Evolutionary conservation across 2,888 invertebrate species (phyloP).

Genomic region (Drosophila mettleri): DNA sequence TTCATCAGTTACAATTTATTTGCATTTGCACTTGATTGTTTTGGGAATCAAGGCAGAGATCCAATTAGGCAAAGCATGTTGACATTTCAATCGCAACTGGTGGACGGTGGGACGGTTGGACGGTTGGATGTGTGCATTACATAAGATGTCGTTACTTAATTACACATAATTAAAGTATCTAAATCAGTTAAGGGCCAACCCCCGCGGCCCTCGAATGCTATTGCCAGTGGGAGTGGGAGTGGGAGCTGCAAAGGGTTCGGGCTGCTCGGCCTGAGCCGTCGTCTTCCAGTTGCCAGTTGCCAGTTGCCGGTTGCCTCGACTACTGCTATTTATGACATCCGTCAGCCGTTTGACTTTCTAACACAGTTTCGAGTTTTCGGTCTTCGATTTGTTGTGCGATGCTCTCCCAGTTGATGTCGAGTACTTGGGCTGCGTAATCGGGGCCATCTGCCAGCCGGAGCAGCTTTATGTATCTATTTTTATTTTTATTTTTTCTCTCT

Average conservation of each 20-base stretch:
- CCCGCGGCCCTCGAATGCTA: background rate
- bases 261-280: background rate
- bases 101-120: conserved; percentile 2
- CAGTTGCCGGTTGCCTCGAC: background rate
- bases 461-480: conserved; percentile 11
- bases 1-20: background rate
- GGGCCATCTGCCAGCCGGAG: conserved; percentile 47
- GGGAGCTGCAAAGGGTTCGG: conserved; percentile 42
- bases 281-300: conserved; percentile 12
- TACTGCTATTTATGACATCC: conserved; percentile 57
- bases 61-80: background rate
- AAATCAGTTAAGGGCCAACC: conserved; percentile 45
- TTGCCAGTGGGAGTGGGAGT: conserved; percentile 38
- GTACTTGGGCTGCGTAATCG: conserved; percentile 61
- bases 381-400: conserved; percentile 10
- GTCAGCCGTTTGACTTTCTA: conserved; percentile 60
- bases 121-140: conserved; percentile 42
- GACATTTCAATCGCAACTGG: conserved; percentile 40
- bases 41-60: background rate
- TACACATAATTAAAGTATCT: conserved; percentile 65
- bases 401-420: conserved; percentile 44
- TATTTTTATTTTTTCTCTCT: background rate
- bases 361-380: conserved; percentile 40
- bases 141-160: conserved; percentile 59
- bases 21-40: conserved; percentile 1